Evolutionary conservation across 2,888 invertebrate species (phyloP).

Genomic region (Myopa tessellatipennis): DNA sequence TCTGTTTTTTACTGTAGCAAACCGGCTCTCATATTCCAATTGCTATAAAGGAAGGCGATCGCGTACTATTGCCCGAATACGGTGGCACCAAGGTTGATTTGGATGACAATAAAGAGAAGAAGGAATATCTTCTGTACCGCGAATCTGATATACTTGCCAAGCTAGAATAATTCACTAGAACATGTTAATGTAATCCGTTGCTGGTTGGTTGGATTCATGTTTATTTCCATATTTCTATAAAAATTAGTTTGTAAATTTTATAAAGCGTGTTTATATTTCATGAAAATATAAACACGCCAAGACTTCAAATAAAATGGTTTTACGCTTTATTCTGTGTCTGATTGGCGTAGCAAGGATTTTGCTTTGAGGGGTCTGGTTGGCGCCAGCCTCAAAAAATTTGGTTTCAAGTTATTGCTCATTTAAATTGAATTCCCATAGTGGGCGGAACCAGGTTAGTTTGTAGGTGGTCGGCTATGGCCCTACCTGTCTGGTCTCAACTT

Average conservation of each 20-base stretch:
- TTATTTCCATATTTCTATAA: constrained; percentile 38
- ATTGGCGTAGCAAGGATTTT: no score
- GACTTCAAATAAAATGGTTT: constrained; percentile 52
- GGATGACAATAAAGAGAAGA: constrained; percentile 87
- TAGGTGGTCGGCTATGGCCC: no score
- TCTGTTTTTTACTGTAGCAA: constrained; percentile 68
- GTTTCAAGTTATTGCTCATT: no score
- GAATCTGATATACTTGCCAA: constrained; percentile 97
- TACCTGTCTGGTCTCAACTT: no score
- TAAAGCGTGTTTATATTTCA: constrained; percentile 41
- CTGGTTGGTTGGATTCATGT: constrained; percentile 40
- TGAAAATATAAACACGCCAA: constrained; percentile 40
- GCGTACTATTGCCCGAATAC: constrained; percentile 96
- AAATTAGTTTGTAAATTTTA: constrained; percentile 50
- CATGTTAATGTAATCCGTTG: not conserved
- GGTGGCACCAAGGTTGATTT: constrained; percentile 96
- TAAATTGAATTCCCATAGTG: no score
- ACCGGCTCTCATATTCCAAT: constrained; percentile 85
- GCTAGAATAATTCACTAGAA: constrained; percentile 71
- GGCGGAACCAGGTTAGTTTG: no score
- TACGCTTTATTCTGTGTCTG: constrained; percentile 47
- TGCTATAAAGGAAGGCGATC: constrained; percentile 90
- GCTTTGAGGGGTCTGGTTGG: no score
- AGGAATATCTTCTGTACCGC: constrained; percentile 91
- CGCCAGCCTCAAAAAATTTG: no score